These are phyloP conservation scores for Melierax canorus DNA, from an alignment of 2,113 vertebrate species.

Conservation along the genomic window DNA sequence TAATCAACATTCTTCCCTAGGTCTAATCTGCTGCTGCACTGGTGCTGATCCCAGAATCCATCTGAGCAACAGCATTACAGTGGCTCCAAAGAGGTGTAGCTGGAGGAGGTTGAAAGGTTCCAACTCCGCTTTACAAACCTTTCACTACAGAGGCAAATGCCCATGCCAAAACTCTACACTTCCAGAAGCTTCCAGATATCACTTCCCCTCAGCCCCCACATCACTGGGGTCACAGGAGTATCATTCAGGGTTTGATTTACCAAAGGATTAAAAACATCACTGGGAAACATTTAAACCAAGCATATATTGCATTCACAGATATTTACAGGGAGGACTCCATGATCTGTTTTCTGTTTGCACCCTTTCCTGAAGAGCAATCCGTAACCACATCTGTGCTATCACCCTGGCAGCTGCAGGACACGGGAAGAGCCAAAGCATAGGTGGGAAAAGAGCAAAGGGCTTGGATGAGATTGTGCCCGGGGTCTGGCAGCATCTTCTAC, in stretches of 20 bases:
- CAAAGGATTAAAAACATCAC: not conserved
- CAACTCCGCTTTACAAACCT: not conserved
- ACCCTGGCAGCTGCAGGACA: not conserved
- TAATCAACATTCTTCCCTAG: not conserved
- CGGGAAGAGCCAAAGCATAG: not conserved
- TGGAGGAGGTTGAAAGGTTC: not conserved
- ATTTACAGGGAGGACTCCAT: not conserved
- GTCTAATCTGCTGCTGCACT: not conserved
- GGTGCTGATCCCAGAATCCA: not conserved
- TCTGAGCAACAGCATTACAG: not conserved
- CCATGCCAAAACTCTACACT: not conserved
- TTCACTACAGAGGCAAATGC: not conserved
- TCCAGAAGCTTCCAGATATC: not conserved
- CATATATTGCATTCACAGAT: not conserved
- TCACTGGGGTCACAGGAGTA: not conserved
- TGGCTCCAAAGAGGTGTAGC: not conserved
- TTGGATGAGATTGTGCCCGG: not conserved
- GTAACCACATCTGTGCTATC: not conserved
- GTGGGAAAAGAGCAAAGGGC: not conserved
- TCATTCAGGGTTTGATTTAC: not conserved
- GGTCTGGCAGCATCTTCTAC: not conserved
- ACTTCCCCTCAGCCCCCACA: not conserved
- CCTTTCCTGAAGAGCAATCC: not conserved
- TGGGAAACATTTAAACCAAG: not conserved
- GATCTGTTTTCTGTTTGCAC: not conserved